Conservation (phyloP, 2,888 invertebrate species). For the Hypomecis punctinalis region DNA sequence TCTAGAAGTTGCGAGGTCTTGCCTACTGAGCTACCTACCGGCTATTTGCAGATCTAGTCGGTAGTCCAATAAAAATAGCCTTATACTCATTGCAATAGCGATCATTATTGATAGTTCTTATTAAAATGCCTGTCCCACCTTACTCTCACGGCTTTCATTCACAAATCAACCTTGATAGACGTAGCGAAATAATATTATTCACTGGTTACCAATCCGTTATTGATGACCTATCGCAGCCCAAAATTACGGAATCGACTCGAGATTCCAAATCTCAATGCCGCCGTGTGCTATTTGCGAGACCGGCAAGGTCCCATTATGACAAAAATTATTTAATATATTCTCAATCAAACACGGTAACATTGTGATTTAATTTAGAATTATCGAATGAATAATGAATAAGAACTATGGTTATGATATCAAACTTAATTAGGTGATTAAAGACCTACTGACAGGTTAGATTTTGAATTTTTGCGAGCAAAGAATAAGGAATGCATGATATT, state of each 20-base stretch:
- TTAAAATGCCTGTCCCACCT: neutral
- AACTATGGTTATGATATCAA: no score
- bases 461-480: no score
- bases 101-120: no score
- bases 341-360: slow-evolving; percentile 8
- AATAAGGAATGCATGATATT: no score
- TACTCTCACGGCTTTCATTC: slow-evolving; percentile 22
- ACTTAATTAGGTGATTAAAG: no score
- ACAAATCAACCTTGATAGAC: slow-evolving; percentile 28
- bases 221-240: slow-evolving; percentile 34
- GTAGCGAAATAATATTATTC: slow-evolving; percentile 29
- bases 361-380: neutral
- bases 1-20: no score
- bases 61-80: no score
- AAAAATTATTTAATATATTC: slow-evolving; percentile 26
- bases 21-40: no score
- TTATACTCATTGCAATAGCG: no score
- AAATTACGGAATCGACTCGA: slow-evolving; percentile 37
- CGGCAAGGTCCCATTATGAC: slow-evolving; percentile 31
- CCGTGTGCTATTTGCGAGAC: slow-evolving; percentile 31
- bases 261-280: slow-evolving; percentile 34
- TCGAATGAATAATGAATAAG: no score
- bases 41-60: no score
- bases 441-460: no score
- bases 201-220: slow-evolving; percentile 31